Base-by-base conservation (phyloP, 2,888 invertebrate genomes). In the Acrobasis repandana region DNA sequence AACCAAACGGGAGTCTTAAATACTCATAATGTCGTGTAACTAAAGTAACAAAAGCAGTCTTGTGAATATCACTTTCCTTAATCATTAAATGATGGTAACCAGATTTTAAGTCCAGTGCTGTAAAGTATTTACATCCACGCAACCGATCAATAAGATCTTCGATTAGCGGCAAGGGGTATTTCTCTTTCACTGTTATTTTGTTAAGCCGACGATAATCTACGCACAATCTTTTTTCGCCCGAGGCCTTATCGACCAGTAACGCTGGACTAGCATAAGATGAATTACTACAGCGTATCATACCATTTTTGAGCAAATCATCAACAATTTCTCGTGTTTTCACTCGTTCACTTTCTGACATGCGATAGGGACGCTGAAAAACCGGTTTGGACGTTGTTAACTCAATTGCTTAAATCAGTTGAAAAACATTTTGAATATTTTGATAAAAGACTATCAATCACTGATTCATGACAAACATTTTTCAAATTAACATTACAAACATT, bases 1-100 rank as follows among this genome's bases (percentile, higher is more conserved):
- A 18, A 0, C 69, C 69, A 60, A 69, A 69, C 9, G 69, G 66
- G 61, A 67, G 62, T 33, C 66, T 58, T 11, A 59, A n/a, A 60
- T 61, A 64, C 33, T 68, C 63, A 50, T 54, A 65, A 48, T 64
- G 63, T 1, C 62, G n/a, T n/a, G n/a, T 63, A 28, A 65, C 67
- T 0, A 60, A 56, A 6, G 65, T 65, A 6, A 67, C 54, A 48
- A 66, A 68, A 10, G 66, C 65, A 9, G 68, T 65, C 60, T 66
- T 64, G 47, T 63, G 62, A 34, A 65, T 8, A 10, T 36, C 36
- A 36, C 36, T 36, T 36, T 36, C 36, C 10, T 36, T 36, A 36
- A 36, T 36, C 9, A 36, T 5, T 10, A 36, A 36, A 36, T 36
- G 36, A 36, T 36, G 36, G 36, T 36, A 36, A 1, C 36, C 36